A percentile compares a stretch with the other conserved stretches of the same genome.
These are phyloP conservation scores for Synanthedon andrenaeformis DNA, from an alignment of 2,888 invertebrate genomes.

Conservation along the genomic window DNA sequence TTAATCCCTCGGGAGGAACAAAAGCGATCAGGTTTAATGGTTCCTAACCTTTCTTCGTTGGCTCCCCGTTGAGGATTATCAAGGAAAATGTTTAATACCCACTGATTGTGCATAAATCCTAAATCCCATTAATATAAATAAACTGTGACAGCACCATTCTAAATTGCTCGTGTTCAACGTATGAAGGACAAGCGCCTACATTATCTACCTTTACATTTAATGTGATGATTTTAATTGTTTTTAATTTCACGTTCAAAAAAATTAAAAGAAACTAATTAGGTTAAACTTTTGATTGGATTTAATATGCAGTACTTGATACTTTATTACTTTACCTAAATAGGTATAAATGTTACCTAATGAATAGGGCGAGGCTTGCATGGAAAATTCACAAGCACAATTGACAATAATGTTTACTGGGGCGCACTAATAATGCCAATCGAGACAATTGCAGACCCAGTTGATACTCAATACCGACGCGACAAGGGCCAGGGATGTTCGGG, in stretches of 20 bases:
- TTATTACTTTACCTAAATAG: too few relatives aligned
- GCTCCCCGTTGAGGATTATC: conserved; percentile 5
- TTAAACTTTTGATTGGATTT: too few relatives aligned
- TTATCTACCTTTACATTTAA: too few relatives aligned
- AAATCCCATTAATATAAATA: conserved; percentile 12
- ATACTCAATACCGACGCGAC: background rate
- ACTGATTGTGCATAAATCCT: conserved; percentile 7
- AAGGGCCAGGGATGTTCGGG: too few relatives aligned
- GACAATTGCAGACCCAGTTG: background rate
- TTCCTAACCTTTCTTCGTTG: conserved; percentile 6
- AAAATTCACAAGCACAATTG: background rate
- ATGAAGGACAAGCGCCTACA: background rate
- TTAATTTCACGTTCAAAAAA: too few relatives aligned
- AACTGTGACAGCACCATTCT: background rate
- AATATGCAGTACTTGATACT: too few relatives aligned
- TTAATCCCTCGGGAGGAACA: conserved; percentile 12
- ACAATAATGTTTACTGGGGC: conserved; percentile 1
- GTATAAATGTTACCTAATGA: background rate
- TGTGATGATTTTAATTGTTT: too few relatives aligned
- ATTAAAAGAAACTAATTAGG: too few relatives aligned
- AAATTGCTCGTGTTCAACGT: conserved; percentile 5
- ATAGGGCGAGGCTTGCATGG: background rate
- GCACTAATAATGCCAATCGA: conserved; percentile 2
- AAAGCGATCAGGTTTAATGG: conserved; percentile 14
- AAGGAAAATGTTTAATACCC: conserved; percentile 9